phyloP scores from a whole-genome alignment of 2,888 invertebrate genomes.

The Calameuta filiformis region DNA sequence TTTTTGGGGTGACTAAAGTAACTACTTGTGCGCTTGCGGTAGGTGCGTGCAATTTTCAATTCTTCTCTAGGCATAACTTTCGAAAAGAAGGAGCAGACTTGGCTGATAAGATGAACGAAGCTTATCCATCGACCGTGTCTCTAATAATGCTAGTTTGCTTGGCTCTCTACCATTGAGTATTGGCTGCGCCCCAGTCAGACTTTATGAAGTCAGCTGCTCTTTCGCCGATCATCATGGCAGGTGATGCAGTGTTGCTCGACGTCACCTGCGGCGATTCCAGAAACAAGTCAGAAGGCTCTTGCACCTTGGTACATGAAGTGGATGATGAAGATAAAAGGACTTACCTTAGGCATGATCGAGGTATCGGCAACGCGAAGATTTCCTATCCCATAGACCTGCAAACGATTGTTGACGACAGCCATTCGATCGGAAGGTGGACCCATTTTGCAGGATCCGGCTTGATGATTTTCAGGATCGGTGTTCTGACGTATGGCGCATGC shows the following conservation, averaged over 20 bases:
- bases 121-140: slow-evolving; percentile 22
- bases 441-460: slow-evolving; percentile 87
- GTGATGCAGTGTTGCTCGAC: slow-evolving; percentile 71
- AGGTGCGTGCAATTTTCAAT: too few species aligned
- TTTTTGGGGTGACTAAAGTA: too few species aligned
- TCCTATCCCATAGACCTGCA: slow-evolving; percentile 73
- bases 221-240: slow-evolving; percentile 73
- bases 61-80: too few species aligned
- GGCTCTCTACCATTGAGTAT: slow-evolving; percentile 51
- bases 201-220: slow-evolving; percentile 69
- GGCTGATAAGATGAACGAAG: too few species aligned
- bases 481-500: slow-evolving; percentile 76
- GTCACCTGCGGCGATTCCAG: slow-evolving; percentile 43
- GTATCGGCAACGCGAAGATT: slow-evolving; percentile 72
- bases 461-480: slow-evolving; percentile 86
- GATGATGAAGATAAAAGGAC: slow-evolving; percentile 58
- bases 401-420: slow-evolving; percentile 79
- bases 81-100: too few species aligned
- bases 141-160: slow-evolving; percentile 25
- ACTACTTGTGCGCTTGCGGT: too few species aligned
- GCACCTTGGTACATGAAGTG: neutral
- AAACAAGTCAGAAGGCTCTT: neutral
- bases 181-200: slow-evolving; percentile 64
- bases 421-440: slow-evolving; percentile 76
- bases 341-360: slow-evolving; percentile 72